These are phyloP conservation scores for Emys orbicularis DNA, from an alignment of 2,797 vertebrate genomes.

Conservation along the genomic window DNA sequence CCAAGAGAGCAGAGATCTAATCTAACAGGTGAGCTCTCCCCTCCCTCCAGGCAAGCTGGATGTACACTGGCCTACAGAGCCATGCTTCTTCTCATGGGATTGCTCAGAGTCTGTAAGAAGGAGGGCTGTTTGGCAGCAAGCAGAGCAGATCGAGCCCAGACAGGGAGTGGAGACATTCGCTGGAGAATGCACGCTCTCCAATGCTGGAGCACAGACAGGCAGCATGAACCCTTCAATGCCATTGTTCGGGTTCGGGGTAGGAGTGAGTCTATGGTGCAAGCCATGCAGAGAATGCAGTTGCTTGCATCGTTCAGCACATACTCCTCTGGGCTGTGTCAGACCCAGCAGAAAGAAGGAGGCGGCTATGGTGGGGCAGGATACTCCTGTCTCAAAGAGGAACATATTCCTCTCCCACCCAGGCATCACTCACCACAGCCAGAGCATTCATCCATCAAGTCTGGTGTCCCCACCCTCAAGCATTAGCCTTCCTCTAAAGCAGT, in stretches of 20 bases:
- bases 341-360: no score
- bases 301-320: no score
- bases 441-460: neutral
- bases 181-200: neutral
- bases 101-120: neutral
- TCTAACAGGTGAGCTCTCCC: neutral
- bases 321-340: no score
- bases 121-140: neutral
- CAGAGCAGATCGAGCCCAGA: neutral
- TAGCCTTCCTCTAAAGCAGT: neutral
- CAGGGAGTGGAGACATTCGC: neutral
- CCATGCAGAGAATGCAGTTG: no score
- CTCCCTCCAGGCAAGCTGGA: neutral
- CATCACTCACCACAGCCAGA: neutral
- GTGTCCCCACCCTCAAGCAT: neutral
- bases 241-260: neutral
- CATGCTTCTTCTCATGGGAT: neutral
- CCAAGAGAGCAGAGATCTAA: neutral
- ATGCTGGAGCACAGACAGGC: neutral
- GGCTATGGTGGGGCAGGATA: no score
- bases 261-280: no score
- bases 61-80: neutral
- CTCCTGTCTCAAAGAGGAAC: no score
- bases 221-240: neutral
- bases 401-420: no score